Conservation (phyloP, 2,888 invertebrate species). For the Tholera decimalis region DNA sequence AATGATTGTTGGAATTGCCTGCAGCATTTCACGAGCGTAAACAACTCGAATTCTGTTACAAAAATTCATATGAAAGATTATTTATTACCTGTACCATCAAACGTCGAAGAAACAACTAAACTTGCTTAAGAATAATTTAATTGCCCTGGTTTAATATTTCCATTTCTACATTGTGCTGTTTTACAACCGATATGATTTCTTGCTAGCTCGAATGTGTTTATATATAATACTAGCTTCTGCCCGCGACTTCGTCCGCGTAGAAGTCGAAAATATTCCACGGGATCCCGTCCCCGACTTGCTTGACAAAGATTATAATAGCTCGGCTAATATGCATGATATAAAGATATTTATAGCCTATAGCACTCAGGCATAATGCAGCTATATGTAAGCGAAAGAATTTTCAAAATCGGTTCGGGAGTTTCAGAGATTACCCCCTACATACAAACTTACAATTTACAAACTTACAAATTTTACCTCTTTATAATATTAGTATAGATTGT, state of each 20-base stretch:
- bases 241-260: no score
- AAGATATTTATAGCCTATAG: no score
- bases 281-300: no score
- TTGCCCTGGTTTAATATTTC: slow-evolving; percentile 64
- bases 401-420: no score
- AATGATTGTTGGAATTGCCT: slow-evolving; percentile 79
- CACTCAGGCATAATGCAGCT: no score
- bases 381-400: no score
- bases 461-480: no score
- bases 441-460: no score
- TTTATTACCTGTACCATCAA: slow-evolving; percentile 66
- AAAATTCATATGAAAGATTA: slow-evolving; percentile 69
- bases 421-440: no score
- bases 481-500: slow-evolving; percentile 75
- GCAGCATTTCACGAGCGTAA: slow-evolving; percentile 82
- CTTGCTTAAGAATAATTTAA: slow-evolving; percentile 64
- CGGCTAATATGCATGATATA: no score
- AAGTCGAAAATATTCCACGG: no score
- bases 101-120: slow-evolving; percentile 57
- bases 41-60: slow-evolving; percentile 69
- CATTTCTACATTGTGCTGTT: slow-evolving; percentile 62
- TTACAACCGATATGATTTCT: slow-evolving; percentile 62
- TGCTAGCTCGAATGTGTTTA: slow-evolving; percentile 70
- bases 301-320: no score
- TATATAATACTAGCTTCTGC: slow-evolving; percentile 78